Evolutionary conservation across 2,888 invertebrate genomes (phyloP), one percentile per base, ranked within the genome.

Genomic region (Calameuta filiformis): DNA sequence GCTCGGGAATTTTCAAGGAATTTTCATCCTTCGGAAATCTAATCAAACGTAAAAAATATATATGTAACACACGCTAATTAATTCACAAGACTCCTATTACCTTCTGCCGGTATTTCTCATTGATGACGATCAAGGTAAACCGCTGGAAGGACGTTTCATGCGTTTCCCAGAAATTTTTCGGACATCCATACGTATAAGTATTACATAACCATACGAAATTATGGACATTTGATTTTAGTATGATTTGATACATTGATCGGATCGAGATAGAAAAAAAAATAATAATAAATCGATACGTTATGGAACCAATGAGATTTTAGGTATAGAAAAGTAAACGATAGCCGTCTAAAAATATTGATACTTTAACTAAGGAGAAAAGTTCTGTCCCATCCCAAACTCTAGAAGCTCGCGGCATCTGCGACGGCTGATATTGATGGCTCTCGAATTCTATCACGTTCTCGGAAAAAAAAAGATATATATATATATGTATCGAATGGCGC

Each of bases 291-390:
- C 86, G 85, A 88, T 87, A 85, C 76, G 81, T 75, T 68, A 77
- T 12, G 31, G 82, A 79, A 76, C 77, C 85, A 89, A 87, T 86
- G 84, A 85, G 84, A 83, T 88, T 82, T 79, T 85, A 84, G 86
- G 84, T 86, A 86, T 81, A 56, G 73, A 69, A 83, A 83, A 83
- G 82, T 83, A 85, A 83, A 83, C 81, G 83, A 83, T 35, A 33
- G 84, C 85, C 85, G 85, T 88, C 87, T 85, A 86, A 88, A 89
- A 89, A 89, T 89, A 89, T 89, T 89, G 88, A 88, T 89, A 89
- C 89, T 89, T 89, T 88, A 89, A 89, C 88, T 89, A 89, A 89
- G 88, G 86, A 89, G 88, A 84, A 89, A 88, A 89, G 88, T 89
- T 89, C 71, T 12, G 33, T 33, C 71, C 71, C 71, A 6, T 33